A percentile compares a stretch with the other conserved stretches of the same genome.
phyloP scores from a whole-genome alignment of 1,140 invertebrate species.

The Vanessa tameamea region DNA sequence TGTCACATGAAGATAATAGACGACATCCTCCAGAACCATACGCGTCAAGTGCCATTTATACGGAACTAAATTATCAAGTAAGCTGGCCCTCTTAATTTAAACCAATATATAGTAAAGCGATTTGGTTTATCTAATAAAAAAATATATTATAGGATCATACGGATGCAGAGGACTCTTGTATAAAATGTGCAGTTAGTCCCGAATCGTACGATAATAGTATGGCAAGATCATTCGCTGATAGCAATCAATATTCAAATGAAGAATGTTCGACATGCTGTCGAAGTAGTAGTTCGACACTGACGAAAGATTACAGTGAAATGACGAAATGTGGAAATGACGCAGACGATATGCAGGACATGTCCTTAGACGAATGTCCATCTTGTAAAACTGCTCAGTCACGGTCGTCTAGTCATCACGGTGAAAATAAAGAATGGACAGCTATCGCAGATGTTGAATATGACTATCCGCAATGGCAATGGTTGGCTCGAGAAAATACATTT shows the following conservation, averaged over 20 bases:
- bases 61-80: conserved; percentile 74
- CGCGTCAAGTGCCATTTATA: conserved; percentile 75
- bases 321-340: conserved; percentile 73
- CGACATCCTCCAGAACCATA: conserved; percentile 67
- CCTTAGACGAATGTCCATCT: conserved; percentile 73
- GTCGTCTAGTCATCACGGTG: conserved; percentile 74
- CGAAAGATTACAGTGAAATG: conserved; percentile 78
- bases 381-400: conserved; percentile 73
- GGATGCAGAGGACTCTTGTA: conserved; percentile 72
- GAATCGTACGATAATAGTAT: conserved; percentile 75
- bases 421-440: conserved; percentile 71
- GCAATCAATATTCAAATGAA: conserved; percentile 76
- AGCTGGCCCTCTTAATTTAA: conserved; percentile 4
- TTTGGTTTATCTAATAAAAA: no score
- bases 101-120: no score
- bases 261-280: conserved; percentile 76
- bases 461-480: conserved; percentile 77
- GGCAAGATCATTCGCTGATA: conserved; percentile 70
- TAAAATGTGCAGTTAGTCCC: conserved; percentile 74
- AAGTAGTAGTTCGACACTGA: conserved; percentile 74
- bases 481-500: conserved; percentile 72
- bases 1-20: conserved; percentile 61
- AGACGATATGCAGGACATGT: conserved; percentile 70
- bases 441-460: conserved; percentile 74
- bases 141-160: conserved; percentile 61